A percentile compares a stretch with the other conserved stretches of the same genome.
These are phyloP conservation scores for Poeciliopsis retropinna DNA, from an alignment of 2,113 vertebrate species.

Conservation along the genomic window DNA sequence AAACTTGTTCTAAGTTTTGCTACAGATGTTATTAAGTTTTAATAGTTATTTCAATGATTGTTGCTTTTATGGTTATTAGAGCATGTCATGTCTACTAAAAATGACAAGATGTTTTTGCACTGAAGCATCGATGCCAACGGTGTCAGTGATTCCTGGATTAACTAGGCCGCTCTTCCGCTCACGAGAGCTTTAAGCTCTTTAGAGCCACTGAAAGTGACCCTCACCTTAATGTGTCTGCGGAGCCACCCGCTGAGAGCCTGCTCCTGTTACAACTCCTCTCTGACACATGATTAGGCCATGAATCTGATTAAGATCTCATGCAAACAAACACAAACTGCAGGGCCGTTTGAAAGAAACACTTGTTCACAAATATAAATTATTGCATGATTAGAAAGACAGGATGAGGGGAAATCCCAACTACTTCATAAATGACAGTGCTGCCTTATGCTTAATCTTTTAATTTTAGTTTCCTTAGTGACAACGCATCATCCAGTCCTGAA, in stretches of 20 bases:
- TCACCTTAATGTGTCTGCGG: slow-evolving; percentile 4
- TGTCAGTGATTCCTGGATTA: slow-evolving; percentile 52
- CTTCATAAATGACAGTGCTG: not conserved
- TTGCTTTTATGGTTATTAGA: no score
- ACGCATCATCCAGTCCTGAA: not conserved
- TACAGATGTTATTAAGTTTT: no score
- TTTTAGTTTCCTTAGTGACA: not conserved
- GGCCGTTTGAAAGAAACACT: not conserved
- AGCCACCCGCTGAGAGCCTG: slow-evolving; percentile 1
- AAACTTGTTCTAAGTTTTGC: no score
- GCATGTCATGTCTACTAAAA: not conserved
- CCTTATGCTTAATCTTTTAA: not conserved
- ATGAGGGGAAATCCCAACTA: not conserved
- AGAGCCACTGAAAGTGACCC: slow-evolving; percentile 33
- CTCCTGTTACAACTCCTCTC: slow-evolving; percentile 9
- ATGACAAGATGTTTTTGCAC: not conserved
- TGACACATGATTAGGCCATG: not conserved
- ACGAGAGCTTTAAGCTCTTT: slow-evolving; percentile 33
- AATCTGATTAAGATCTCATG: not conserved
- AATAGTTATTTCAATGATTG: no score
- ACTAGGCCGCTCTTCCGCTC: slow-evolving; percentile 31
- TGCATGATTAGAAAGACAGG: not conserved
- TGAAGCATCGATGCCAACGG: slow-evolving; percentile 10
- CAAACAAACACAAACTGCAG: not conserved
- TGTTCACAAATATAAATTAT: not conserved